Evolutionary conservation across 2,113 vertebrate species (phyloP), one percentile per base, ranked within the genome.

Genomic region (Herpetotheres cachinnans): DNA sequence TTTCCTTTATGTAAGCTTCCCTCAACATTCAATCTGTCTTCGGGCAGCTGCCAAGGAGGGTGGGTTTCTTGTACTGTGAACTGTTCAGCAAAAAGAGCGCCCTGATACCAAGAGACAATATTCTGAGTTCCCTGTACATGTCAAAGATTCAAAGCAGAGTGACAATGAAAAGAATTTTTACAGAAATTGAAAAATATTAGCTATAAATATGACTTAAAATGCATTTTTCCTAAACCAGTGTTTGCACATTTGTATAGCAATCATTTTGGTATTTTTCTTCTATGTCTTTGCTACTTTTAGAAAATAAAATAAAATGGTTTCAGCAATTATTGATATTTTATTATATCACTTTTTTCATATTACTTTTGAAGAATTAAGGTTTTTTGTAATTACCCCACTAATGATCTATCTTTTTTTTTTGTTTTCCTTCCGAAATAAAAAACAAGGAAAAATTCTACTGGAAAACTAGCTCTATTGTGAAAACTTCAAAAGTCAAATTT

Each of bases 11-110:
- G 63, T 79, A 86, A 96, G 87, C 82, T 77, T 94, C 66, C 38
- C 81, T 85, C 71, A 93, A 70, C 66, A 73, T 91, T 78, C 91
- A 97, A 63, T 94, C 89, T 94, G 91, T 95, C 84, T 90, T 70
- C 38, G 0, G 62, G 74, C 67, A 95, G 76, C 81, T 91, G 93
- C 96, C 91, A 96, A 94, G 49, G 21, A 93, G 66, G 11, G 29
- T 19, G 26, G 90, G 46, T 88, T 96, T 95, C 90, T 96, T 88
- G 46, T 82, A 91, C 93, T 91, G 74, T 66, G 95, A 91, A 94
- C 73, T 69, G 87, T 76, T 95, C 77, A 93, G 82, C 54, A 95
- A 65, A 79, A 85, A 82, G 11, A 72, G 11, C 49, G n/a, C 93
- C n/a, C 20, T 77, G 81, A 71, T 77, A 83, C 29, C 0, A 0